Conservation (phyloP, 2,888 invertebrate genomes). For the Pasiphila rectangulata region DNA sequence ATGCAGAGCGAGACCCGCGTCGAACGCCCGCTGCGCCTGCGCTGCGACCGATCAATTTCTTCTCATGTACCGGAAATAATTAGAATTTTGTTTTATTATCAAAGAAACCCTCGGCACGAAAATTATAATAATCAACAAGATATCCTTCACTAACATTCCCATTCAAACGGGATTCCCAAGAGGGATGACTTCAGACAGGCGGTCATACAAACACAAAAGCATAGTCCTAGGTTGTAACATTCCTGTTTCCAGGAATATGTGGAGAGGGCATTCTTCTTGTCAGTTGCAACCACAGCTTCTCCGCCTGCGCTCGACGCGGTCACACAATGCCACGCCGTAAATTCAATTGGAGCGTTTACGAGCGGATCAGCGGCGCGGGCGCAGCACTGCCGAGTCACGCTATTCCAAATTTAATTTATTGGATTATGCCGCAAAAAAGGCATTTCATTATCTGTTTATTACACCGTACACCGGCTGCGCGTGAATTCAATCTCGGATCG, state of each 20-base stretch:
- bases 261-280: neutral
- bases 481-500: slow-evolving; percentile 23
- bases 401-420: slow-evolving; percentile 48
- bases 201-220: too few species aligned
- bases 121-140: too few species aligned
- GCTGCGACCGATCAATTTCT: slow-evolving; percentile 36
- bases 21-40: slow-evolving; percentile 24
- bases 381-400: slow-evolving; percentile 44
- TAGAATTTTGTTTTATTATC: slow-evolving; percentile 32
- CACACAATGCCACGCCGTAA: slow-evolving; percentile 35
- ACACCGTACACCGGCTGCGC: too few species aligned
- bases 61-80: slow-evolving; percentile 30
- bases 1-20: too few species aligned
- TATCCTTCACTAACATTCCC: too few species aligned
- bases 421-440: slow-evolving; percentile 44
- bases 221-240: too few species aligned
- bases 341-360: slow-evolving; percentile 45
- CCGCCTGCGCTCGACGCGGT: neutral
- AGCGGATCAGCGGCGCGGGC: slow-evolving; percentile 35
- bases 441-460: slow-evolving; percentile 43
- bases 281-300: too few species aligned
- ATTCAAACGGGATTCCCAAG: too few species aligned
- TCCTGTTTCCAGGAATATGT: too few species aligned
- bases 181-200: too few species aligned
- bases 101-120: too few species aligned